A percentile compares a stretch with the other conserved stretches of the same genome.
phyloP scores from a whole-genome alignment of 2,113 vertebrate genomes.

The Tetraodon nigroviridis region DNA sequence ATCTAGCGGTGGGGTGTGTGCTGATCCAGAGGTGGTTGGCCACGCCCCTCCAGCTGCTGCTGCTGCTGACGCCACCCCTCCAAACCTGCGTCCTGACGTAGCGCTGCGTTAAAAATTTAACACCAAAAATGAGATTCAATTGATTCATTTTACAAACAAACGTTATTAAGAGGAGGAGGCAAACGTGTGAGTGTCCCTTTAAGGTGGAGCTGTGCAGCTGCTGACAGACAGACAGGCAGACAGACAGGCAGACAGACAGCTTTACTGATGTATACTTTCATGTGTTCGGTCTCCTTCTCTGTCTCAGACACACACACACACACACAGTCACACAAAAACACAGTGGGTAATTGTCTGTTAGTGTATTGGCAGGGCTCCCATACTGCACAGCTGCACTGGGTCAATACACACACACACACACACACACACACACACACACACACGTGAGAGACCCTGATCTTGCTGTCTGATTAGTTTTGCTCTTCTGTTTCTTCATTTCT shows the following conservation, averaged over 20 bases:
- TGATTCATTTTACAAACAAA: no score
- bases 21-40: conserved; percentile 20
- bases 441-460: conserved; percentile 16
- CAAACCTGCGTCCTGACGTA: background rate
- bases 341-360: conserved; percentile 70
- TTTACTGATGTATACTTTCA: conserved; percentile 40
- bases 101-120: no score
- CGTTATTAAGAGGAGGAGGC: background rate
- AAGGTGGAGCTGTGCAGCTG: conserved; percentile 54
- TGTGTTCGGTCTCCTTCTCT: conserved; percentile 34
- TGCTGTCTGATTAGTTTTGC: conserved; percentile 27
- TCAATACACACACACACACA: conserved; percentile 44
- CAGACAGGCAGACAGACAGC: conserved; percentile 63
- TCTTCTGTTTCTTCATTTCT: no score
- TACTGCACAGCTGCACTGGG: conserved; percentile 65
- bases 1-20: conserved; percentile 18
- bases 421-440: conserved; percentile 23
- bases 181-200: conserved; percentile 50
- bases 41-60: conserved; percentile 9
- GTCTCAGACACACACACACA: conserved; percentile 16
- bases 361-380: conserved; percentile 60
- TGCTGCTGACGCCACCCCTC: no score
- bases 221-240: conserved; percentile 51
- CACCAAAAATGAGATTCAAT: no score
- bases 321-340: conserved; percentile 41